A percentile compares a stretch with the other conserved stretches of the same genome.
Conservation (phyloP, 2,797 vertebrate species). For the Megalops cyprinoides region DNA sequence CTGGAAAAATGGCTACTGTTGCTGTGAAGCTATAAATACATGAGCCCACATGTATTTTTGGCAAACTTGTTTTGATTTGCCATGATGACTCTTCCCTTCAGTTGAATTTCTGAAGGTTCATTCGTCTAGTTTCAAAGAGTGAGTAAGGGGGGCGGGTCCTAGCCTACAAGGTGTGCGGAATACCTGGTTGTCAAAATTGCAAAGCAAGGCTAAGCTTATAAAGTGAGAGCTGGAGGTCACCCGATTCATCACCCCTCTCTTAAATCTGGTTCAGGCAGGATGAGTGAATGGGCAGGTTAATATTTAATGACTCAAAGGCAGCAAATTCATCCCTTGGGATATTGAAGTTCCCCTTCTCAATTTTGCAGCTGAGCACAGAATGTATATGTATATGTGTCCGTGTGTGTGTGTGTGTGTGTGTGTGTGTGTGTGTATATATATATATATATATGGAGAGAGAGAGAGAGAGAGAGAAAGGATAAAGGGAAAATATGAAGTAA, state of each 20-base stretch:
- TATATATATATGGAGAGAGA: neutral
- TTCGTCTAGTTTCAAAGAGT: neutral
- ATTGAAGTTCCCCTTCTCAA: conserved; percentile 11
- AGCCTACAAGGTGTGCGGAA: neutral
- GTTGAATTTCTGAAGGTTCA: neutral
- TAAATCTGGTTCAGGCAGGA: conserved; percentile 20
- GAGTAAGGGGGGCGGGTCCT: neutral
- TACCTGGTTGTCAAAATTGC: neutral
- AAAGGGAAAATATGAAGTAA: neutral
- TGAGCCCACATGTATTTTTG: no score
- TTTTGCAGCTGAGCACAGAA: conserved; percentile 28
- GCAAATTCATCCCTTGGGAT: conserved; percentile 47
- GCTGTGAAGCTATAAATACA: no score
- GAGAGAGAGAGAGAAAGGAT: neutral
- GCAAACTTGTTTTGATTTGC: neutral
- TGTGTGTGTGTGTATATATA: no score
- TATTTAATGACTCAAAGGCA: conserved; percentile 69
- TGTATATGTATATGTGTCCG: conserved; percentile 24
- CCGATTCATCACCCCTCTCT: conserved; percentile 43
- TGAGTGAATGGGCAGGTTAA: conserved; percentile 60
- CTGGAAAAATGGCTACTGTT: no score
- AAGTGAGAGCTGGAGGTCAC: conserved; percentile 63
- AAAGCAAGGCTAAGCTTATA: conserved; percentile 47
- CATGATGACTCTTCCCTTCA: neutral
- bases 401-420: no score